Percentiles rank a stretch among this genome's conserved stretches.
Evolutionary conservation across 1,140 invertebrate species (phyloP).

Genomic region (Frieseomelitta varia): DNA sequence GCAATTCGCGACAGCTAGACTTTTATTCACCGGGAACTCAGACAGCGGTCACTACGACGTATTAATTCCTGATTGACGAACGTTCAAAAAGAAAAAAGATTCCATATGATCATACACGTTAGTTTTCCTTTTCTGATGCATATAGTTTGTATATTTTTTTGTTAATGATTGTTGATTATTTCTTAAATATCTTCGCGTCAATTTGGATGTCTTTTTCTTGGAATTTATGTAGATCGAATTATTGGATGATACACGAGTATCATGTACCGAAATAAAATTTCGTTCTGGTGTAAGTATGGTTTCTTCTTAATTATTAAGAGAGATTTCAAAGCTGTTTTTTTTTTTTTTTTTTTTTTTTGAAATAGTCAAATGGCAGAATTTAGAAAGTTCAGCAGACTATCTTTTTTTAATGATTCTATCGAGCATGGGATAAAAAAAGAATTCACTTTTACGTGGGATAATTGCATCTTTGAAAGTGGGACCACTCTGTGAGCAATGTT

Average conservation of each 20-base stretch:
- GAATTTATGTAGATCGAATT: background rate
- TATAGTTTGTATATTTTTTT: background rate
- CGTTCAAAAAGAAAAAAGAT: background rate
- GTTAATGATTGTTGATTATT: background rate
- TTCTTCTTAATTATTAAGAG: background rate
- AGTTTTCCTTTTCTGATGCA: background rate
- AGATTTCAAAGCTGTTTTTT: background rate
- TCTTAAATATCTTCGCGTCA: background rate
- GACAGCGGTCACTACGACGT: constrained; percentile 77
- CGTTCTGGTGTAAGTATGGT: no score
- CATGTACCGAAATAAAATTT: background rate
- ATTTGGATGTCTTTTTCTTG: background rate
- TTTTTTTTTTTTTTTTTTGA: no score
- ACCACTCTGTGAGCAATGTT: constrained; percentile 71
- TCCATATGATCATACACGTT: background rate
- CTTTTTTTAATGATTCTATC: background rate
- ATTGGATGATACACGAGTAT: no score
- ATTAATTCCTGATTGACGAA: constrained; percentile 51
- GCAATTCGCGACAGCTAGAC: constrained; percentile 64
- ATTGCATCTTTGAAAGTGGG: constrained; percentile 65
- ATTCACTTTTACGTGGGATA: background rate
- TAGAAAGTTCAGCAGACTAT: background rate
- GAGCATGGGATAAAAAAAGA: background rate
- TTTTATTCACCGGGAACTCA: constrained; percentile 73
- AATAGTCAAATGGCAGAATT: background rate